A percentile compares a stretch with the other conserved stretches of the same genome.
These are phyloP conservation scores for Apis laboriosa DNA, from an alignment of 1,140 invertebrate species.

Conservation along the genomic window DNA sequence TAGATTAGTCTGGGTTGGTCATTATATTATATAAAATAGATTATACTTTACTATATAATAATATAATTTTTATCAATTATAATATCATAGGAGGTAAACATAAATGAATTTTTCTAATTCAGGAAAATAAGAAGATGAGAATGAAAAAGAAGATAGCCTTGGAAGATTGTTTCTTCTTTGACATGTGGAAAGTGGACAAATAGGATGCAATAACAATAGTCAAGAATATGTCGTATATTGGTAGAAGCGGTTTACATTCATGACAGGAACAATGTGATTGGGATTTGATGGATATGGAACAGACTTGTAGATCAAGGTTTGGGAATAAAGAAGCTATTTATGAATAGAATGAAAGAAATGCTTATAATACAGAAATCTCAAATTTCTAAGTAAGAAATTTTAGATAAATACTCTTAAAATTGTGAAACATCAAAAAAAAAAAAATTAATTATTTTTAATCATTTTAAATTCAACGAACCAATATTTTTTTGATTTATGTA, in stretches of 20 bases:
- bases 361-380: no score
- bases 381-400: not conserved
- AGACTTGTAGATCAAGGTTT: not conserved
- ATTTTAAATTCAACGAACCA: no score
- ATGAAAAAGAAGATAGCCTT: not conserved
- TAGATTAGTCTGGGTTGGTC: no score
- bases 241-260: not conserved
- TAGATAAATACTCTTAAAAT: not conserved
- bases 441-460: no score
- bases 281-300: not conserved
- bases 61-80: no score
- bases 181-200: not conserved
- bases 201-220: constrained; percentile 29
- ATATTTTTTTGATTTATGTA: no score
- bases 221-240: not conserved
- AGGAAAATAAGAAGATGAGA: not conserved
- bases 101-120: not conserved
- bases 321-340: not conserved
- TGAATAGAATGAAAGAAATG: not conserved
- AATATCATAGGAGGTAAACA: no score
- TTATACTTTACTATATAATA: no score
- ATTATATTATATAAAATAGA: no score
- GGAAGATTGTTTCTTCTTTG: not conserved
- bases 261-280: not conserved
- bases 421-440: not conserved